These are phyloP conservation scores for Malurus splendens DNA, from an alignment of 2,797 vertebrate genomes.

Conservation along the genomic window DNA sequence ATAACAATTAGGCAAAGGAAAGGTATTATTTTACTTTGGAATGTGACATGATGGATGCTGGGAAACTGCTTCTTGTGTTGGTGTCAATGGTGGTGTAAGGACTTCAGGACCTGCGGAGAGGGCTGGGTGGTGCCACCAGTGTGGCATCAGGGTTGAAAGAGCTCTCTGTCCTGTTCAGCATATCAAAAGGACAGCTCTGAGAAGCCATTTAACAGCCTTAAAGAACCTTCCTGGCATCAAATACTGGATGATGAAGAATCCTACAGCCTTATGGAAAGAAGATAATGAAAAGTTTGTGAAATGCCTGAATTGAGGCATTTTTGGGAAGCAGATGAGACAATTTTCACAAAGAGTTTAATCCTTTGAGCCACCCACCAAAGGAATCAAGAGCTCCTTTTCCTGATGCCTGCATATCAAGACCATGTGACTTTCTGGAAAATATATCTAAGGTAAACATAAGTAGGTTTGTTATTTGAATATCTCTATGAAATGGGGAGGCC, in stretches of 20 bases:
- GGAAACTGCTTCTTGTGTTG: background rate
- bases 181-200: background rate
- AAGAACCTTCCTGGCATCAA: background rate
- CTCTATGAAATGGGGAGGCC: background rate
- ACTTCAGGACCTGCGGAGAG: background rate
- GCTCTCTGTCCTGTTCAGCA: background rate
- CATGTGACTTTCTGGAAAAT: background rate
- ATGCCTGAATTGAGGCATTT: background rate
- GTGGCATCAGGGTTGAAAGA: background rate
- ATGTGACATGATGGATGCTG: background rate
- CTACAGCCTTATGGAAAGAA: background rate
- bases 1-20: background rate
- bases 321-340: background rate
- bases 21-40: background rate
- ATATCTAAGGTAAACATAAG: background rate
- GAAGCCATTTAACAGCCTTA: background rate
- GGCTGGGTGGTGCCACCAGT: background rate
- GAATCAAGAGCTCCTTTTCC: background rate
- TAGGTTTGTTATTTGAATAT: background rate
- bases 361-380: background rate
- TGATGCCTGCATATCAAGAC: background rate
- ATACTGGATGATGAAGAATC: background rate
- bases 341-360: background rate
- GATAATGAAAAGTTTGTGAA: background rate
- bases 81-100: background rate